These are phyloP conservation scores for Ephestia elutella DNA, from an alignment of 1,140 invertebrate species.

Conservation along the genomic window DNA sequence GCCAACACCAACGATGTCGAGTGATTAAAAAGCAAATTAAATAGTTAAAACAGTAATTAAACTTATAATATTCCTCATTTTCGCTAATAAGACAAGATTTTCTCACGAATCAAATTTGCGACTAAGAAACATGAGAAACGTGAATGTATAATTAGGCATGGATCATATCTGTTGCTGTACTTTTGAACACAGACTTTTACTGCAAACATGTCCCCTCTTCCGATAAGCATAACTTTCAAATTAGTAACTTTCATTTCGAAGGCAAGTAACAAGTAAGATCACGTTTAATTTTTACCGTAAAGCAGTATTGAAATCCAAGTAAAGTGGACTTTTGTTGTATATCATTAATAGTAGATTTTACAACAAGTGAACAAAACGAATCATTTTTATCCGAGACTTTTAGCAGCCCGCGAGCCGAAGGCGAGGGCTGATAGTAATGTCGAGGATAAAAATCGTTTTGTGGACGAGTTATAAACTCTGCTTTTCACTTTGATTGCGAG, in stretches of 20 bases:
- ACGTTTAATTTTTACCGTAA: neutral
- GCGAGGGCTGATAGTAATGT: no score
- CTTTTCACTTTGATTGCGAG: no score
- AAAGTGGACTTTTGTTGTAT: neutral
- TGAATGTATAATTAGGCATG: slow-evolving; percentile 8
- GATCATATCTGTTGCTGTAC: neutral
- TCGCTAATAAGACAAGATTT: neutral
- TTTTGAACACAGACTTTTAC: slow-evolving; percentile 3
- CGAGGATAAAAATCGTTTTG: no score
- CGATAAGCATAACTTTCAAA: slow-evolving; percentile 7
- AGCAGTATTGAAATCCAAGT: neutral
- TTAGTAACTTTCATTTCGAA: slow-evolving; percentile 5
- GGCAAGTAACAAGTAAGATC: neutral
- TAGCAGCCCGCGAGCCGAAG: no score
- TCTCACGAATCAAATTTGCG: neutral
- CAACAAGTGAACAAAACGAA: no score
- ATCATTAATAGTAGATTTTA: neutral
- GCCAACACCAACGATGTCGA: no score
- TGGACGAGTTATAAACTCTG: no score
- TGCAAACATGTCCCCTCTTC: neutral
- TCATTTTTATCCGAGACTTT: no score
- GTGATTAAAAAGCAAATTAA: no score
- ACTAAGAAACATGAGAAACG: slow-evolving; percentile 1
- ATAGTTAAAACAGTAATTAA: no score
- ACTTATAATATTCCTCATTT: no score